These are phyloP conservation scores for Psettodes erumei DNA, from an alignment of 2,113 vertebrate species.

Conservation along the genomic window DNA sequence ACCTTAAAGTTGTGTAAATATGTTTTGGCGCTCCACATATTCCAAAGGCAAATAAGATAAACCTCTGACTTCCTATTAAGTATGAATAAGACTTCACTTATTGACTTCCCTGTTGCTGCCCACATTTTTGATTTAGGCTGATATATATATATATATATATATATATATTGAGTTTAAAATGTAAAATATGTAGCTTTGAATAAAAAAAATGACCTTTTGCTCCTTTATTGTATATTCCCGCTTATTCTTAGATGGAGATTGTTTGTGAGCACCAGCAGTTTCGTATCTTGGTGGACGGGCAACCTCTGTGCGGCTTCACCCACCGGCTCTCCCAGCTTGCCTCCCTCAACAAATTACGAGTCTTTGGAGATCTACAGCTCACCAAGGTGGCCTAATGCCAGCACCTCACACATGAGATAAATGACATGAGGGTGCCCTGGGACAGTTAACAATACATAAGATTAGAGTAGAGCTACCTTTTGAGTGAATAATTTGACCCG, in stretches of 20 bases:
- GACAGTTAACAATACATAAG: constrained; percentile 7
- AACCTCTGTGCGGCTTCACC: constrained; percentile 88
- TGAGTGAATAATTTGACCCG: constrained; percentile 32
- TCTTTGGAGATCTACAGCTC: constrained; percentile 89
- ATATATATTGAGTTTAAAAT: not conserved
- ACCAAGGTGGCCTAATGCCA: constrained; percentile 89
- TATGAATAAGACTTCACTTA: not conserved
- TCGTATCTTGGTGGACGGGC: constrained; percentile 89
- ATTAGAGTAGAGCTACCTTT: constrained; percentile 53
- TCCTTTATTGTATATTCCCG: not conserved
- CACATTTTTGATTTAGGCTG: not conserved
- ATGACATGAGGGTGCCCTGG: not conserved
- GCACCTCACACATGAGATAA: not conserved
- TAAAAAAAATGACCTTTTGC: not conserved
- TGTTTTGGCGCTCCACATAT: not conserved
- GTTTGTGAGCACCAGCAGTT: constrained; percentile 94
- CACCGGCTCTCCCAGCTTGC: constrained; percentile 85
- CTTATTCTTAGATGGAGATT: constrained; percentile 88
- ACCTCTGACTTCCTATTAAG: not conserved
- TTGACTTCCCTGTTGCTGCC: not conserved
- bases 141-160: too few species aligned
- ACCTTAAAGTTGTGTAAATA: not conserved
- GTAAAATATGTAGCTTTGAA: not conserved
- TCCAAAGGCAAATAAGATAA: not conserved
- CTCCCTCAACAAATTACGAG: constrained; percentile 85